phyloP scores from a whole-genome alignment of 2,888 invertebrate genomes.

The Hylaea fasciaria region DNA sequence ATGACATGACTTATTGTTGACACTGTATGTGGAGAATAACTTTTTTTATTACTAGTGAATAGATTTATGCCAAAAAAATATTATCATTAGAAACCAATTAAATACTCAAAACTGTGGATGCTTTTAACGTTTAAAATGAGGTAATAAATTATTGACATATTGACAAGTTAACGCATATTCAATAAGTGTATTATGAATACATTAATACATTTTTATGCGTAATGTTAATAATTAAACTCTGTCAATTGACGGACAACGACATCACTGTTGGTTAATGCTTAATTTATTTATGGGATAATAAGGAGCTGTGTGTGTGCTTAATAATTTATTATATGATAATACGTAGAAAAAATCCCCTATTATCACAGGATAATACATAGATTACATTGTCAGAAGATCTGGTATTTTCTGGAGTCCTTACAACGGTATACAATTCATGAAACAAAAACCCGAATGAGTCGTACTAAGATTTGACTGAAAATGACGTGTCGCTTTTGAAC shows the following conservation, averaged over 20 bases:
- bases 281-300: constrained; percentile 1
- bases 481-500: too few relatives aligned
- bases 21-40: too few relatives aligned
- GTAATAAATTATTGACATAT: neutral
- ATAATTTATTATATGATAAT: neutral
- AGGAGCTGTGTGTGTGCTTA: neutral
- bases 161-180: neutral
- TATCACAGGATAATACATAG: too few relatives aligned
- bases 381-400: too few relatives aligned
- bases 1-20: too few relatives aligned
- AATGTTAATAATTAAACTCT: neutral
- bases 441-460: too few relatives aligned
- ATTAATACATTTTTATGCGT: too few relatives aligned
- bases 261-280: constrained; percentile 4
- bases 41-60: too few relatives aligned
- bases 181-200: neutral
- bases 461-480: too few relatives aligned
- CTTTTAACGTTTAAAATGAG: neutral
- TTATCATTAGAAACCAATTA: neutral
- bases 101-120: neutral
- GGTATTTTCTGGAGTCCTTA: too few relatives aligned
- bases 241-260: neutral
- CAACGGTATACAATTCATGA: too few relatives aligned
- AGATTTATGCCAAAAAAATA: neutral
- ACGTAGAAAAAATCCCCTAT: too few relatives aligned